Base-by-base conservation (phyloP, 2,888 invertebrate species). In the Agrochola lota region DNA sequence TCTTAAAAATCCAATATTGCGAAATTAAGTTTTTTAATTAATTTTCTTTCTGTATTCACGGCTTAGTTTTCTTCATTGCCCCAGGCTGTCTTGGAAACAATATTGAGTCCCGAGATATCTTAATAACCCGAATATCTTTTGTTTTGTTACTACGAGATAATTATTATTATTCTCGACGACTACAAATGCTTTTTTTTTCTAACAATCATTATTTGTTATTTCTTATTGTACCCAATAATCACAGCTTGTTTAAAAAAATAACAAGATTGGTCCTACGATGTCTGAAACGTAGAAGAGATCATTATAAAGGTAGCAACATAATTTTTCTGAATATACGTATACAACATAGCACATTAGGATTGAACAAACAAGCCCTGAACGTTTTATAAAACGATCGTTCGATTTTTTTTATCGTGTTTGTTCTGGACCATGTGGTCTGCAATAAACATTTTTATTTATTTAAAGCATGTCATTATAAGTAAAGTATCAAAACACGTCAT, bases 21-120 rank as follows among this genome's bases (percentile, higher is more conserved):
- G 87, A 92, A 92, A 94, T 93, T 93, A 93, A 95, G 92, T 94
- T 95, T 94, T 81, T 94, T 95, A 95, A 95, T 95, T 95, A 95
- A 95, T 93, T 94, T 94, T 93, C 93, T 92, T 93, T 92, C 85
- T 90, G 91, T 91, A 91, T 92, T 92, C 90, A 87, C 88, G 85
- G 88, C 92, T 93, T 91, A 93, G 91, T 92, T 93, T 91, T 88
- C 87, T 70, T 88, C 89, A 88, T 87, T 77, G 91, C 94, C 92
- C 74, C 86, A 80, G 93, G 86, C 78, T 23, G 74, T 81, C 85
- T 85, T 85, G 79, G 74, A 79, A 87, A 89, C 88, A 91, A 92
- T 94, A 93, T 93, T 91, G 89, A 90, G 90, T 86, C 89, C 84
- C 70, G 77, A 81, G 84, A 88, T 83, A 90, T 91, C 90, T 90